Base-by-base conservation (phyloP, 2,113 vertebrate species). In the Cynocephalus volans region DNA sequence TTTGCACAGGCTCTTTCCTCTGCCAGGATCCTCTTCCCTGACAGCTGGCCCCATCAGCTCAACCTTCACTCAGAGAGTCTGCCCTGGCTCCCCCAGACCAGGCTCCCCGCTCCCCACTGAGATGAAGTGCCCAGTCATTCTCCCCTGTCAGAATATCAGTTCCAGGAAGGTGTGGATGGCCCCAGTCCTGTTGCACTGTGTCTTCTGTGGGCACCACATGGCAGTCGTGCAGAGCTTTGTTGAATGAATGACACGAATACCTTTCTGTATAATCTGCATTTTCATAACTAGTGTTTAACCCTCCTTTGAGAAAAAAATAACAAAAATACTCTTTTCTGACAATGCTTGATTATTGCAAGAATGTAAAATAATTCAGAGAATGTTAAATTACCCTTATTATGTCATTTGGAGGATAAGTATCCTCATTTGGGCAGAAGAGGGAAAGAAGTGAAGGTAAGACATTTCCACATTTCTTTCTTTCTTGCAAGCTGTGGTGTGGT, bases 141-240 rank as follows among this genome's bases (percentile, higher is more conserved):
- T n/a, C 72, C n/a, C 70, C 15, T 19, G 36, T 56, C 48, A 3
- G 33, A 28, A 3, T 33, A 8, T 54, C 21, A n/a, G 0, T 23
- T 72, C 64, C 33, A 31, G 3, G 45, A n/a, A 80, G 73, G 45
- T 0, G 1, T 62, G 54, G 1, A 15, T 0, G 5, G 14, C 5
- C 5, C 28, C 14, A 0, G 0, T 48, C 1, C 12, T 28, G 3
- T 8, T 83, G 23, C 14, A 12, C 31, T 3, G 4, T 23, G 5
- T 58, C 50, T 23, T 1, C 36, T 3, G 6, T 21, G 45, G 3
- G 9, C 60, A 28, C 33, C 21, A 5, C 0, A 0, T 3, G 19
- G n/a, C 31, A 28, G 62, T 10, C 28, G 81, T 56, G 54, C 65
- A 56, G 21, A 48, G 88, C 45, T 91, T 31, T 60, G 52, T 36